Base-by-base conservation (phyloP, 2,797 vertebrate species). In the Serranus cabrilla region DNA sequence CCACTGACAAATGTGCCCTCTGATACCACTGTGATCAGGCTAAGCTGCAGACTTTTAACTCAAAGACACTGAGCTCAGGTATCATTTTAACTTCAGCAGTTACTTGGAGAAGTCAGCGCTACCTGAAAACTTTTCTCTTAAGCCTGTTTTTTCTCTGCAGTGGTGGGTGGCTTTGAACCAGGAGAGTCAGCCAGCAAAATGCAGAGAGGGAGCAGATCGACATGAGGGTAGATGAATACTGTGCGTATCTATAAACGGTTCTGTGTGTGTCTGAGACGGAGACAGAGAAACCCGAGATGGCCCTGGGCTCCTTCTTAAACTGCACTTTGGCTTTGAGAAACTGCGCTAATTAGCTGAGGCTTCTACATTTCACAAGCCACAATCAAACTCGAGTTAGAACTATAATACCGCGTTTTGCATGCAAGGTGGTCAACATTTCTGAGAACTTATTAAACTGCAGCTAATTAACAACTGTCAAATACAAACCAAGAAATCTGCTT, bases 151-250 rank as follows among this genome's bases (percentile, higher is more conserved):
- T 17, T 74, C 57, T 57, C 45, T 59, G 78, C 67, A 54, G 83
- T 88, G 66, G 58, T 31, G 46, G 70, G 21, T 47, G 43, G 54
- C 74, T 85, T 78, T 78, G 66, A 90, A 78, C 52, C 34, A 27
- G 71, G 37, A 70, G 58, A 78, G 55, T 79, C 40, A 79, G 62
- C 31, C 62, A 66, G 62, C 66, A 59, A 57, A 80, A 78, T 18
- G 46, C 65, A 76, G 51, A 51, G 58, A 49, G 18, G 42, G 13
- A 31, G 25, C 1, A 37, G 25, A 66, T 2, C 42, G 55, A 68
- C 52, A 65, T 10, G 2, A 67, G 31, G 59, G 63, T 0, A 52
- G 34, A 76, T 52, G 50, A 74, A 59, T 59, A 37, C 12, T 54
- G 34, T 43, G 11, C 0, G 60, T 34, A 7, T 46, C 23, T 60